Percentiles rank a stretch among this genome's conserved stretches.
phyloP scores from a whole-genome alignment of 2,797 vertebrate species.

The Delichon dasypus region DNA sequence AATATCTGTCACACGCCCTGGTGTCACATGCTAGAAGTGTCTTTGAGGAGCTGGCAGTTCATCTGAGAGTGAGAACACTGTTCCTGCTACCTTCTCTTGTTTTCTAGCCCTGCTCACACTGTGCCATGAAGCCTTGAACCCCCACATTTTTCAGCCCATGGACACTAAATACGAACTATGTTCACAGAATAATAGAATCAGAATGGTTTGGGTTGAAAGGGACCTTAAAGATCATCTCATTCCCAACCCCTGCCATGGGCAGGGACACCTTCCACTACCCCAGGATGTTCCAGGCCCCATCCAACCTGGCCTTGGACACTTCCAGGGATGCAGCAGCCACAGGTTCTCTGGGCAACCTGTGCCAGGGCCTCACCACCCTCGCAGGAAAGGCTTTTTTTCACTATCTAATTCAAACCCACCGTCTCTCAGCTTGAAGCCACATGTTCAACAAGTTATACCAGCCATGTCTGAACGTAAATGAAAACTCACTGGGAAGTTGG shows the following conservation, averaged over 20 bases:
- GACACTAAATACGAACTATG: accelerated
- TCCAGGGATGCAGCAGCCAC: background rate
- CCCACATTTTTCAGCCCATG: background rate
- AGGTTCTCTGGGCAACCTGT: background rate
- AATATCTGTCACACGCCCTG: background rate
- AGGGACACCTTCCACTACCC: background rate
- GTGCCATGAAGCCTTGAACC: background rate
- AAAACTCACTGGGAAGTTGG: background rate
- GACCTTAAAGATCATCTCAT: background rate
- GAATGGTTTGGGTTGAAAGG: background rate
- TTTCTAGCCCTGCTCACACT: background rate
- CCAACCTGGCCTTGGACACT: accelerated
- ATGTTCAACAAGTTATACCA: background rate
- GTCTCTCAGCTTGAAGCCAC: background rate
- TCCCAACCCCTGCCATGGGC: accelerated
- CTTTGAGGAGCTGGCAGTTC: background rate
- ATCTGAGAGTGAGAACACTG: background rate
- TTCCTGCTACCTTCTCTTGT: background rate
- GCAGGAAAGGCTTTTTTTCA: background rate
- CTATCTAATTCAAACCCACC: background rate
- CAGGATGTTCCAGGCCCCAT: accelerated
- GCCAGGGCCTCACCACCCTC: background rate
- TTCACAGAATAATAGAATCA: background rate
- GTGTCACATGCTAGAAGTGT: background rate
- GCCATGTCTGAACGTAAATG: background rate